Percentiles rank a stretch among this genome's conserved stretches.
These are phyloP conservation scores for Xyrichtys novacula DNA, from an alignment of 2,797 vertebrate genomes.

Conservation along the genomic window DNA sequence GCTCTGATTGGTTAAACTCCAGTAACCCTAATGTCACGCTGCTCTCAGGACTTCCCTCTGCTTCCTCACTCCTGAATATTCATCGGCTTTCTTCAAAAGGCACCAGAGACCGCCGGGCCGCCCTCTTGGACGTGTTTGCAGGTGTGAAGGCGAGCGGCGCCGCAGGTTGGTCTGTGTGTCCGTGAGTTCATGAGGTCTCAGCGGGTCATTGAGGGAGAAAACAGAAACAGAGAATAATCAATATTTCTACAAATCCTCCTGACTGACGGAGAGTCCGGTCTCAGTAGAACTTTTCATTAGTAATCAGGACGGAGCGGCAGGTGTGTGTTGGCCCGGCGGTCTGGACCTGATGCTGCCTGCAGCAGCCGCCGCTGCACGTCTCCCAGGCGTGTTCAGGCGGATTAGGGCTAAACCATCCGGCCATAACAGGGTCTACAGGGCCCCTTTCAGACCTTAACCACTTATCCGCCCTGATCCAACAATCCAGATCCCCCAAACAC, in stretches of 20 bases:
- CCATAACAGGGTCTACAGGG: slow-evolving; percentile 70
- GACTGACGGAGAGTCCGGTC: slow-evolving; percentile 71
- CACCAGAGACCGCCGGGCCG: slow-evolving; percentile 45
- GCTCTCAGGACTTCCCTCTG: slow-evolving; percentile 34
- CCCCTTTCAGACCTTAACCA: slow-evolving; percentile 65
- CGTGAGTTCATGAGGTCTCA: slow-evolving; percentile 46
- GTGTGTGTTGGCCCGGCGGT: slow-evolving; percentile 70
- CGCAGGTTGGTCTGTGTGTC: too few species aligned
- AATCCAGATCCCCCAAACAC: slow-evolving; percentile 62
- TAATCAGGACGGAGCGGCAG: slow-evolving; percentile 78
- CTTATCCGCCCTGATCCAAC: slow-evolving; percentile 74
- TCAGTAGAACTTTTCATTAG: slow-evolving; percentile 76
- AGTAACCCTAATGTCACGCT: slow-evolving; percentile 38
- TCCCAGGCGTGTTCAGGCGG: slow-evolving; percentile 63
- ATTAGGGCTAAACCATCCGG: slow-evolving; percentile 78
- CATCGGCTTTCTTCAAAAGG: slow-evolving; percentile 38
- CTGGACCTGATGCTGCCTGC: slow-evolving; percentile 61
- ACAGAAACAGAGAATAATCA: slow-evolving; percentile 73
- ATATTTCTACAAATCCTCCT: slow-evolving; percentile 69
- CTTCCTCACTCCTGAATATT: slow-evolving; percentile 51
- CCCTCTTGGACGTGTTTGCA: slow-evolving; percentile 50
- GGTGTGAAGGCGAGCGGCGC: slow-evolving; percentile 42
- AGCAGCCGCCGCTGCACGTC: too few species aligned
- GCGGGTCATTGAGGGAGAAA: slow-evolving; percentile 71
- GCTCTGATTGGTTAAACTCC: slow-evolving; percentile 55